Percentiles rank a stretch among this genome's conserved stretches.
Conservation (phyloP, 2,888 invertebrate genomes). For the Torymus tubicola region DNA sequence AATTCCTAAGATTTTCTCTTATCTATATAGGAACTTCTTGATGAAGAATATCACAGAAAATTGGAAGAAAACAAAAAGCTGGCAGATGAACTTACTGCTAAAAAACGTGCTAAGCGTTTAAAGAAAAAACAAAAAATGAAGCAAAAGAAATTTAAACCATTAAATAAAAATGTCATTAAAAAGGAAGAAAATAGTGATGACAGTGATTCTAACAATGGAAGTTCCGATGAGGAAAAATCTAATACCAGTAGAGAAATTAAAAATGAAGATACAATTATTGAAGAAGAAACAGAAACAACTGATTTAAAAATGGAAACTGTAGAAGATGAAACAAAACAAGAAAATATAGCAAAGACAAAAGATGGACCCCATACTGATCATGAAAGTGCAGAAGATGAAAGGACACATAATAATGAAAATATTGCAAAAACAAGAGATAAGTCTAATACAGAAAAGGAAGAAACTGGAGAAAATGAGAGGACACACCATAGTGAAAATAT, state of each 20-base stretch:
- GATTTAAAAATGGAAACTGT: constrained; percentile 57
- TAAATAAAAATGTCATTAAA: constrained; percentile 62
- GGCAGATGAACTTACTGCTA: constrained; percentile 91
- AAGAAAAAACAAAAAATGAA: constrained; percentile 83
- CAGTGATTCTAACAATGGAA: constrained; percentile 66
- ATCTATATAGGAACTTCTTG: constrained; percentile 84
- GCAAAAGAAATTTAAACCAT: constrained; percentile 65
- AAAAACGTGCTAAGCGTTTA: constrained; percentile 92
- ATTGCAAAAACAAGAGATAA: too few relatives aligned
- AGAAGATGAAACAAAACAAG: not conserved
- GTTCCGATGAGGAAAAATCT: constrained; percentile 70
- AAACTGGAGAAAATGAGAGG: too few relatives aligned
- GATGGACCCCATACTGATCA: too few relatives aligned
- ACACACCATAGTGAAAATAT: too few relatives aligned
- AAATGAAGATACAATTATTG: constrained; percentile 37
- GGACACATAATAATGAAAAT: constrained; percentile 47
- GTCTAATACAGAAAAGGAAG: too few relatives aligned
- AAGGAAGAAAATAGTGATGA: constrained; percentile 61
- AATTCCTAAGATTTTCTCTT: constrained; percentile 1
- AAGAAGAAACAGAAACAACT: constrained; percentile 33
- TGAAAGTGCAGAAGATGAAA: constrained; percentile 57
- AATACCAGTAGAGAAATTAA: constrained; percentile 3
- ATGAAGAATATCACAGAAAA: constrained; percentile 89
- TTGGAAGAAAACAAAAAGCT: constrained; percentile 84
- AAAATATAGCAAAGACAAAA: constrained; percentile 60